Evolutionary conservation across 64 coral and sea anemone genomes (phyloP).

Genomic region (Pocillopora damicornis): DNA sequence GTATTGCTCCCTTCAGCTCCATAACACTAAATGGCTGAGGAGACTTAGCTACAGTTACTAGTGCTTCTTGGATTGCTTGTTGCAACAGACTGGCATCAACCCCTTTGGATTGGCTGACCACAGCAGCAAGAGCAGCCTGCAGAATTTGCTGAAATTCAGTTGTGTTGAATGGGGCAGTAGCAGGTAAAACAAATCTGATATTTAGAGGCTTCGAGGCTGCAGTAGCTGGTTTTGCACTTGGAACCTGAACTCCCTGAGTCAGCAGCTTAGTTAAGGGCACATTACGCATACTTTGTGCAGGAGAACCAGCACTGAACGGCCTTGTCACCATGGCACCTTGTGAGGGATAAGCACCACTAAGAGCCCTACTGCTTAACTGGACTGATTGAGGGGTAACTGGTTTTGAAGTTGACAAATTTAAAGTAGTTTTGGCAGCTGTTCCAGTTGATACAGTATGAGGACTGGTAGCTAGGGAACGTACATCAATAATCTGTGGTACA

Average conservation of each 20-base stretch:
- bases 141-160: slow-evolving; percentile 30
- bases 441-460: neutral
- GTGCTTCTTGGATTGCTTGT: slow-evolving; percentile 18
- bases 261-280: neutral
- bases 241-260: neutral
- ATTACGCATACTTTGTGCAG: neutral
- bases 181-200: slow-evolving; percentile 38
- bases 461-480: slow-evolving; percentile 19
- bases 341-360: no score
- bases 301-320: neutral
- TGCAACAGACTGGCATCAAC: slow-evolving; percentile 17
- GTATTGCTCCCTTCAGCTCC: slow-evolving; percentile 7
- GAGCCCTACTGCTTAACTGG: no score
- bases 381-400: neutral
- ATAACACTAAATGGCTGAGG: neutral
- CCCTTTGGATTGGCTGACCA: neutral
- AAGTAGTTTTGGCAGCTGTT: neutral
- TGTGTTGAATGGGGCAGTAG: slow-evolving; percentile 22
- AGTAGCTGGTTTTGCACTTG: neutral
- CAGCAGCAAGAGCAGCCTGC: slow-evolving; percentile 9
- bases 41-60: slow-evolving; percentile 2
- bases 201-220: slow-evolving; percentile 11
- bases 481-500: slow-evolving; percentile 32
- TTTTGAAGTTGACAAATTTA: neutral
- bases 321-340: neutral